A percentile compares a stretch with the other conserved stretches of the same genome.
phyloP scores from a whole-genome alignment of 2,113 vertebrate species.

The Pogona vitticeps region DNA sequence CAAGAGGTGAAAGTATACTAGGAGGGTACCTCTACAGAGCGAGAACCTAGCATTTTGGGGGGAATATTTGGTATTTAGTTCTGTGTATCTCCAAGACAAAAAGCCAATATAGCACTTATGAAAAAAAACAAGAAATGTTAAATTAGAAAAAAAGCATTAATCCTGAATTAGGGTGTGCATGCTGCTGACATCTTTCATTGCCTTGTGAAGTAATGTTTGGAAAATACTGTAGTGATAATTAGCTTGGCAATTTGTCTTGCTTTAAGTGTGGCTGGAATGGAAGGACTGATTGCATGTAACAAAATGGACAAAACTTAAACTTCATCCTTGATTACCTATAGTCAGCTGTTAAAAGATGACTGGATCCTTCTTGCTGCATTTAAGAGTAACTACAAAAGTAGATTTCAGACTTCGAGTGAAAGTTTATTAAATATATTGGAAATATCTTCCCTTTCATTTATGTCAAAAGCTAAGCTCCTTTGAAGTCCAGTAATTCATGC shows the following conservation, averaged over 20 bases:
- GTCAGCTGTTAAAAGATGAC: slow-evolving; percentile 18
- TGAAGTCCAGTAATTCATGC: slow-evolving; percentile 49
- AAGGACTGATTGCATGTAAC: slow-evolving; percentile 16
- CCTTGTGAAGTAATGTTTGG: slow-evolving; percentile 28
- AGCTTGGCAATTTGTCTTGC: slow-evolving; percentile 10
- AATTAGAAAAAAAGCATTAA: background rate
- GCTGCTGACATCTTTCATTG: slow-evolving; percentile 15
- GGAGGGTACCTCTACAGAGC: background rate
- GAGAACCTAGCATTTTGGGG: background rate
- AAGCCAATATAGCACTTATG: background rate
- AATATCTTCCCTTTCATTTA: slow-evolving; percentile 56
- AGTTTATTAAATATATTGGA: slow-evolving; percentile 56
- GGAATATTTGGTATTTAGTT: background rate
- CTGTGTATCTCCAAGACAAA: background rate
- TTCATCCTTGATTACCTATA: slow-evolving; percentile 5
- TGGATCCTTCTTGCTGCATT: background rate
- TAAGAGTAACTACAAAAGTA: slow-evolving; percentile 10
- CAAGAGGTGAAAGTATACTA: background rate
- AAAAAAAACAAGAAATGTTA: background rate
- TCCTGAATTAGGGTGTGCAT: background rate
- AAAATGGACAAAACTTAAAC: slow-evolving; percentile 26
- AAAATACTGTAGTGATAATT: slow-evolving; percentile 41
- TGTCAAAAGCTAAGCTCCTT: slow-evolving; percentile 65
- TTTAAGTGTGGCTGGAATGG: slow-evolving; percentile 12
- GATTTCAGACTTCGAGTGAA: slow-evolving; percentile 17